These are phyloP conservation scores for Raillietiella orientalis DNA, from an alignment of 2,888 invertebrate species.

Conservation along the genomic window DNA sequence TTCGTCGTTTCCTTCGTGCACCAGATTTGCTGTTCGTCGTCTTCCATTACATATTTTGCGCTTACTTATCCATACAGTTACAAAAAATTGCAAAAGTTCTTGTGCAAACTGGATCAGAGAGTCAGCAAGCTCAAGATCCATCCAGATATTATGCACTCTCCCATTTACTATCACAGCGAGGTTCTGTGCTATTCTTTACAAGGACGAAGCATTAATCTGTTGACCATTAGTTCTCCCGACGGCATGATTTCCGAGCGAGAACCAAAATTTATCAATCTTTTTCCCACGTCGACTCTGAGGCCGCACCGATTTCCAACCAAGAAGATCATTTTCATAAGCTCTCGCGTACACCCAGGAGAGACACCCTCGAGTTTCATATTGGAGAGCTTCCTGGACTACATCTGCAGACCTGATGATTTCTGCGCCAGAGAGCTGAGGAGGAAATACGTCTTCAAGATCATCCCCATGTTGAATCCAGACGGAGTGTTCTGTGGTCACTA, in stretches of 20 bases:
- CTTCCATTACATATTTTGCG: constrained; percentile 61
- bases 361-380: constrained; percentile 67
- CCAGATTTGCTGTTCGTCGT: no score
- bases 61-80: constrained; percentile 74
- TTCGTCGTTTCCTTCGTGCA: constrained; percentile 10
- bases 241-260: constrained; percentile 37
- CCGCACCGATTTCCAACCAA: constrained; percentile 40
- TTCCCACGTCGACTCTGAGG: constrained; percentile 12
- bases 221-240: constrained; percentile 49
- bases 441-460: constrained; percentile 52
- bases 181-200: constrained; percentile 43
- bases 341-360: constrained; percentile 70
- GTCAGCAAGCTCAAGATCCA: constrained; percentile 9
- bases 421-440: constrained; percentile 35
- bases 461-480: constrained; percentile 71
- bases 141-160: constrained; percentile 14
- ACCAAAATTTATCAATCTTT: constrained; percentile 26
- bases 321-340: constrained; percentile 55
- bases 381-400: constrained; percentile 49
- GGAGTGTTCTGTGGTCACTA: constrained; percentile 60
- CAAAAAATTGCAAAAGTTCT: constrained; percentile 36
- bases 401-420: constrained; percentile 36
- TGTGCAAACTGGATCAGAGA: constrained; percentile 29
- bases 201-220: constrained; percentile 36
- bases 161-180: constrained; percentile 56